Base-by-base conservation (phyloP, 2,113 vertebrate genomes). In the Ochotona princeps region DNA sequence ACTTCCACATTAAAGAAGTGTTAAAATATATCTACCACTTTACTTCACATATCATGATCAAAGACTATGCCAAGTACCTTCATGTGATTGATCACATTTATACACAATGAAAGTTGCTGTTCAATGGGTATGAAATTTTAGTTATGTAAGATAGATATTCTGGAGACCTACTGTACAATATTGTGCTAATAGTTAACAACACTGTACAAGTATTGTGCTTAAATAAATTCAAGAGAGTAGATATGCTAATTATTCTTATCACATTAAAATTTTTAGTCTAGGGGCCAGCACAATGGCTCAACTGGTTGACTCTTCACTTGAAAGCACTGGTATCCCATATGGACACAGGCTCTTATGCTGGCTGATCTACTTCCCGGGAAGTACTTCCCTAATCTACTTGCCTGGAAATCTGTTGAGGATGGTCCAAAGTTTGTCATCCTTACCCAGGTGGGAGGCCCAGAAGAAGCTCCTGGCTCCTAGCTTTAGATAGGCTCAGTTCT, bases 21-120 rank as follows among this genome's bases (percentile, higher is more conserved):
- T 65, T 93, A 89, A 93, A 80, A 74, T 67, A 35, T 78, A 61
- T 30, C 32, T 61, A 38, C n/a, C 78, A 65, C 35, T 79, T 17
- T 13, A 9, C 78, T 76, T 88, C 73, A 44, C 83, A 23, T 21
- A 67, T 86, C 9, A 57, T 49, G n/a, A 95, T 83, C 76, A 89
- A 86, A 78, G 30, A 76, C 9, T 51, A 78, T 44, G 38, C 23
- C 54, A 87, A 91, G 51, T 67, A 86, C 75, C 88, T 74, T 89
- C 79, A 75, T 79, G 47, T 88, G 72, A 3, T 44, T 44, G 38
- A 26, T 25, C 74, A 83, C 28, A 11, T 83, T 57, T 86, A 89
- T 9, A 51, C 61, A 83, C 84, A 90, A 60, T n/a, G 5, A 13
- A 25, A 66, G 5, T 15, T 66, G 25, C 11, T 65, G 8, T 47